Conservation (phyloP, 2,888 invertebrate genomes). For the Dolichomitus sp. region DNA sequence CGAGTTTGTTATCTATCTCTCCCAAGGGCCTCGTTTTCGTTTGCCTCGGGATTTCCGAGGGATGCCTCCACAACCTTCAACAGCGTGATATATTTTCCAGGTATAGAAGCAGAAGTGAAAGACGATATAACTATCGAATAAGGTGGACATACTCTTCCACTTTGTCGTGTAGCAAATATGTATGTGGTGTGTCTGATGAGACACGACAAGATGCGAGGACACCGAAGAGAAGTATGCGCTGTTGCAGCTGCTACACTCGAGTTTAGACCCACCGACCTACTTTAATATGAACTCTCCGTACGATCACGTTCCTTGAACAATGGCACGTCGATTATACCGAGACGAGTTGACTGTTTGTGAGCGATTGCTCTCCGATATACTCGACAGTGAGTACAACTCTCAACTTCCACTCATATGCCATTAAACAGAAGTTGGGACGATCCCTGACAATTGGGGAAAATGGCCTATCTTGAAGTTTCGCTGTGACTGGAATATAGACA, state of each 20-base stretch:
- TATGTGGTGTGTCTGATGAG: not conserved
- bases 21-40: slow-evolving; percentile 39
- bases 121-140: not conserved
- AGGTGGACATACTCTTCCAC: slow-evolving; percentile 10
- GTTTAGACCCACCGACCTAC: slow-evolving; percentile 63
- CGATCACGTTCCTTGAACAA: slow-evolving; percentile 61
- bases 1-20: slow-evolving; percentile 42
- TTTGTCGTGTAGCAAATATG: not conserved
- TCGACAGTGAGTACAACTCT: not conserved
- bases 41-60: not conserved
- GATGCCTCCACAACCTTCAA: not conserved
- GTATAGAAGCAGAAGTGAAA: not conserved
- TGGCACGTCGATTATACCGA: slow-evolving; percentile 62
- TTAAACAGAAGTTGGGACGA: slow-evolving; percentile 14
- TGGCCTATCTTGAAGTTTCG: slow-evolving; percentile 11
- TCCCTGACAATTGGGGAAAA: slow-evolving; percentile 29
- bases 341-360: slow-evolving; percentile 53
- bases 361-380: slow-evolving; percentile 42
- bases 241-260: slow-evolving; percentile 20
- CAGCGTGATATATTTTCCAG: slow-evolving; percentile 5
- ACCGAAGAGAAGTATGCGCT: not conserved
- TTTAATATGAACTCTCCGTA: slow-evolving; percentile 57
- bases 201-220: not conserved
- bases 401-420: slow-evolving; percentile 8
- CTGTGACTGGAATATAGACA: not conserved